Evolutionary conservation across 2,888 invertebrate genomes (phyloP).

Genomic region (Monochamus alternatus): DNA sequence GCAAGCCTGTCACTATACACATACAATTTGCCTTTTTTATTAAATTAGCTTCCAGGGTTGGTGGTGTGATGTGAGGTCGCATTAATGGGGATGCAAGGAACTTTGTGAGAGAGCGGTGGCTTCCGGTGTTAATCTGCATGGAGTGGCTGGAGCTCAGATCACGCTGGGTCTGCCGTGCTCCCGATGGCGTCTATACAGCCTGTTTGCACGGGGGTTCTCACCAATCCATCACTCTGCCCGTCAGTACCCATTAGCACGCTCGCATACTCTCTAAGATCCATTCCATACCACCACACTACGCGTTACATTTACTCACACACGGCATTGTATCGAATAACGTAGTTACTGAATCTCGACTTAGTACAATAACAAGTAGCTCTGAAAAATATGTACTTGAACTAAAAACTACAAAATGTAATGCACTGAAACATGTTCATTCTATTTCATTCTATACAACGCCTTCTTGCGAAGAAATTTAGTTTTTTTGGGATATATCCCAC

Average conservation of each 20-base stretch:
- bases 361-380: slow-evolving; percentile 25
- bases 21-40: slow-evolving; percentile 57
- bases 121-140: slow-evolving; percentile 67
- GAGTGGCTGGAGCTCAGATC: slow-evolving; percentile 60
- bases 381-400: slow-evolving; percentile 9
- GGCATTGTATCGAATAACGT: slow-evolving; percentile 44
- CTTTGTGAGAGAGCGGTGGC: slow-evolving; percentile 57
- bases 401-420: slow-evolving; percentile 1
- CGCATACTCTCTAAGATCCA: slow-evolving; percentile 67
- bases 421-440: not conserved
- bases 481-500: too few relatives aligned
- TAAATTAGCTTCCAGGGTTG: slow-evolving; percentile 55
- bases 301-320: slow-evolving; percentile 54
- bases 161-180: slow-evolving; percentile 60
- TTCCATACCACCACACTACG: slow-evolving; percentile 59
- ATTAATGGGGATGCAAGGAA: slow-evolving; percentile 57
- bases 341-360: slow-evolving; percentile 37
- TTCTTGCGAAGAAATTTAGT: too few relatives aligned
- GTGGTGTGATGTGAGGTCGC: slow-evolving; percentile 48
- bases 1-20: slow-evolving; percentile 43
- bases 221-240: slow-evolving; percentile 73
- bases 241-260: slow-evolving; percentile 79
- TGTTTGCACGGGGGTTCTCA: slow-evolving; percentile 67
- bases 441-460: too few relatives aligned
- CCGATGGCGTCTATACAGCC: slow-evolving; percentile 63